Evolutionary conservation across 2,113 vertebrate species (phyloP).

Genomic region (Rhabdornis inornatus): DNA sequence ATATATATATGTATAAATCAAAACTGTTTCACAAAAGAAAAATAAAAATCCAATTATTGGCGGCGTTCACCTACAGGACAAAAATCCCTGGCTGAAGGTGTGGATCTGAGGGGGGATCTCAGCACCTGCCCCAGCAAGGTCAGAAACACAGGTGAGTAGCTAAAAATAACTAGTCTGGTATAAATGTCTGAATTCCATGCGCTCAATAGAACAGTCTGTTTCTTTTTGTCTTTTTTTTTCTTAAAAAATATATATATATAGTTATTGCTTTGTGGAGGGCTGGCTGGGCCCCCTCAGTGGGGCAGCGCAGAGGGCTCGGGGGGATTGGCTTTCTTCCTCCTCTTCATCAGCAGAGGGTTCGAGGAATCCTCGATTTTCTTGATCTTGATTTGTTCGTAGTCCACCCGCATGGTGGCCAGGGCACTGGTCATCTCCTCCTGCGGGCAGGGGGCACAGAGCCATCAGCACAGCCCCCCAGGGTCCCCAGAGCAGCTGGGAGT

Average conservation of each 20-base stretch:
- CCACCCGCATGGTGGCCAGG: slow-evolving; percentile 96
- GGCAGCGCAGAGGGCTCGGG: slow-evolving; percentile 66
- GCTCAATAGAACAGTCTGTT: slow-evolving; percentile 46
- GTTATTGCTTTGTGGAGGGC: slow-evolving; percentile 82
- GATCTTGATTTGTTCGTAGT: slow-evolving; percentile 98
- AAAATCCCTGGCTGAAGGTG: neutral
- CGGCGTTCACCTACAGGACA: neutral
- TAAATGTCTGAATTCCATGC: slow-evolving; percentile 61
- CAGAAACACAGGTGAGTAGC: slow-evolving; percentile 57
- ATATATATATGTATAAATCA: neutral
- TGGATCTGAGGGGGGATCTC: neutral
- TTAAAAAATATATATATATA: slow-evolving; percentile 69
- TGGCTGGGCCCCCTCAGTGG: slow-evolving; percentile 53
- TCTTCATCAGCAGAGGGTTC: slow-evolving; percentile 93
- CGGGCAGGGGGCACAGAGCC: neutral
- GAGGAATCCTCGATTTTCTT: slow-evolving; percentile 95
- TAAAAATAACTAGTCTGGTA: slow-evolving; percentile 71
- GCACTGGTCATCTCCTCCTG: slow-evolving; percentile 99
- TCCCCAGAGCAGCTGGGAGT: neutral
- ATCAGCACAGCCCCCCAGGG: neutral
- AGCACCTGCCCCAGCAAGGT: slow-evolving; percentile 22
- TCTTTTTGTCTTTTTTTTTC: slow-evolving; percentile 29
- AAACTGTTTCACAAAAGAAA: neutral
- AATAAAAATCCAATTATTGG: slow-evolving; percentile 6
- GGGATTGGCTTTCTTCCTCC: slow-evolving; percentile 87